These are phyloP conservation scores for Colius striatus DNA, from an alignment of 2,113 vertebrate genomes.

Conservation along the genomic window DNA sequence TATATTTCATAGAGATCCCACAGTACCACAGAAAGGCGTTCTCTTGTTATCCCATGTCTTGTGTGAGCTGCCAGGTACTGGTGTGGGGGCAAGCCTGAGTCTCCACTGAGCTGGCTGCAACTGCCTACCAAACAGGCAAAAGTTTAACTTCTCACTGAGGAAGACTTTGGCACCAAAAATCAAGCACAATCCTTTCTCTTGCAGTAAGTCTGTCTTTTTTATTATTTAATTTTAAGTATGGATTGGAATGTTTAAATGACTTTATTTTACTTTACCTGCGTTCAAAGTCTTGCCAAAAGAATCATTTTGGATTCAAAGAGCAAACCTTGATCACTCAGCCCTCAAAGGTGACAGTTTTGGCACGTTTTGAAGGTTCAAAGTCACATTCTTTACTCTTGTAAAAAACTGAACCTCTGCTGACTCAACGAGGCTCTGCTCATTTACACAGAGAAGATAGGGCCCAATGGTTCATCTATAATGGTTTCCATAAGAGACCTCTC, in stretches of 20 bases:
- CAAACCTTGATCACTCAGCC: background rate
- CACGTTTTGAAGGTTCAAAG: background rate
- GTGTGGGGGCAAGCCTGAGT: background rate
- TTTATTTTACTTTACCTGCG: conserved; percentile 8
- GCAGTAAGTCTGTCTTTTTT: background rate
- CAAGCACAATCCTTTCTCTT: background rate
- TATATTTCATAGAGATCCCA: background rate
- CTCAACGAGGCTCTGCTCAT: background rate
- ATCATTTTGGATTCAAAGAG: background rate
- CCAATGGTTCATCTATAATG: conserved; percentile 8
- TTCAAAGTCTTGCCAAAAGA: background rate
- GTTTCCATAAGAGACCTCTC: conserved; percentile 27
- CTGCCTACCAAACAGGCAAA: background rate
- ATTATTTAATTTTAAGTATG: background rate
- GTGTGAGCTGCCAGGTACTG: background rate
- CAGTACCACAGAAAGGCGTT: background rate
- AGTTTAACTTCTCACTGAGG: background rate
- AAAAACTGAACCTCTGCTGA: background rate
- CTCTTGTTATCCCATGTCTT: background rate
- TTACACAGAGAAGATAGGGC: background rate
- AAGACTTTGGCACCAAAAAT: background rate
- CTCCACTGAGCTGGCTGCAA: fast-evolving
- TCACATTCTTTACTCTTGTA: background rate
- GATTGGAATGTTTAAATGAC: conserved; percentile 4
- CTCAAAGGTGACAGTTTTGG: conserved; percentile 29